Conservation (phyloP, 2,113 vertebrate genomes). For the Anhinga rufa region DNA sequence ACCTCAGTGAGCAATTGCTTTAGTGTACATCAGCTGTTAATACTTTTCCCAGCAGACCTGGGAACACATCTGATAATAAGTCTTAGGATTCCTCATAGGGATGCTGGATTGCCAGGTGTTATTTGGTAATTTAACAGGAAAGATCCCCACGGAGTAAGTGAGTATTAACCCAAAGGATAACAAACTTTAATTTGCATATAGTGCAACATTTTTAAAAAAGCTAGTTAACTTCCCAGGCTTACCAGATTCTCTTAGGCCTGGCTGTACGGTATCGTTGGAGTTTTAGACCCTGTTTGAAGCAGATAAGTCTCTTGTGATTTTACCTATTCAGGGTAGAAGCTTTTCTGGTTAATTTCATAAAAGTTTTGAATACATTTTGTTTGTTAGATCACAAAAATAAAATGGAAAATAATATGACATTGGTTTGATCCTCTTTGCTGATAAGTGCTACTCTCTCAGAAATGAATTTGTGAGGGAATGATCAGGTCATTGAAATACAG, state of each 20-base stretch:
- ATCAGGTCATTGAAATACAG: background rate
- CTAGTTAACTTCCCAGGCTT: background rate
- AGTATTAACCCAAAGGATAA: background rate
- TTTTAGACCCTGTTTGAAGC: background rate
- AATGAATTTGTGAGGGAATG: background rate
- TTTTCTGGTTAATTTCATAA: background rate
- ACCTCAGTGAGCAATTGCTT: background rate
- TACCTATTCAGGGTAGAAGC: background rate
- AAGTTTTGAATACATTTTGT: background rate
- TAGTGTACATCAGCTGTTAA: background rate
- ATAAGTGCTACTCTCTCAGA: background rate
- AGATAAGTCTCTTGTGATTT: background rate
- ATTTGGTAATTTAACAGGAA: background rate
- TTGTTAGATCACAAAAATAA: background rate
- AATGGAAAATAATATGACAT: background rate
- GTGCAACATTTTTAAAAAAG: background rate
- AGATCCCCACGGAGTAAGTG: background rate
- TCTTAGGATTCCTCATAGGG: background rate
- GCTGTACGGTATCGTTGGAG: background rate
- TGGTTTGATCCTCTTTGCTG: background rate
- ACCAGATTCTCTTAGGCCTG: background rate
- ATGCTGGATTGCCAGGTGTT: background rate
- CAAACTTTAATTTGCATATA: background rate
- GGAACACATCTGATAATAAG: background rate
- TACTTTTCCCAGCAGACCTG: background rate